A percentile compares a stretch with the other conserved stretches of the same genome.
phyloP scores from a whole-genome alignment of 2,113 vertebrate genomes.

The Cyanoliseus patagonus region DNA sequence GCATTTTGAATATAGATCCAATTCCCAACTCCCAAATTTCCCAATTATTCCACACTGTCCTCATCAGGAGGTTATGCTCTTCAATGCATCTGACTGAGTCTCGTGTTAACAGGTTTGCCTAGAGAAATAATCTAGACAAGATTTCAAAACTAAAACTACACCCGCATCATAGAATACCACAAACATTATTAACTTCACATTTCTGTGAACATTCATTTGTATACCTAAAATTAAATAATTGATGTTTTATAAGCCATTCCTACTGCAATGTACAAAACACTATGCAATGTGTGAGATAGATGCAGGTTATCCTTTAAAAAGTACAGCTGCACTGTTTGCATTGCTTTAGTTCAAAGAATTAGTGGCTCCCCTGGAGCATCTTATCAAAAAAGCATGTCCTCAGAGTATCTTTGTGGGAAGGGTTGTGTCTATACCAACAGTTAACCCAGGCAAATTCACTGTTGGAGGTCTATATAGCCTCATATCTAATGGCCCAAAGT shows the following conservation, averaged over 20 bases:
- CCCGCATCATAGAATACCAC: neutral
- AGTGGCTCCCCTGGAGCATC: neutral
- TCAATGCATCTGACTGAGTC: neutral
- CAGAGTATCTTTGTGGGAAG: neutral
- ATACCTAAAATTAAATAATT: neutral
- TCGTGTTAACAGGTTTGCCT: neutral
- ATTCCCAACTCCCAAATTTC: no score
- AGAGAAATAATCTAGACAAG: neutral
- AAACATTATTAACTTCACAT: neutral
- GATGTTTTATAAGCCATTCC: rapidly evolving
- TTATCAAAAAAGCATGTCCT: neutral
- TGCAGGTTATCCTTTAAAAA: neutral
- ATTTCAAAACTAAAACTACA: neutral
- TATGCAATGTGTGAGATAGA: neutral
- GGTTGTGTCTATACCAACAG: neutral
- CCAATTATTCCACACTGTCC: no score
- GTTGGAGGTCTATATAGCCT: neutral
- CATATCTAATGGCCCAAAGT: neutral
- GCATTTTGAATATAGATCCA: no score
- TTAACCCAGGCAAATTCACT: neutral
- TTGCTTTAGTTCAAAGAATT: neutral
- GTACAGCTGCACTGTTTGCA: rapidly evolving
- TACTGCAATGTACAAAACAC: neutral
- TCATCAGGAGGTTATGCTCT: neutral
- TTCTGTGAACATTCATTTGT: neutral